A percentile compares a stretch with the other conserved stretches of the same genome.
phyloP scores from a whole-genome alignment of 2,113 vertebrate species.

The Channa argus region DNA sequence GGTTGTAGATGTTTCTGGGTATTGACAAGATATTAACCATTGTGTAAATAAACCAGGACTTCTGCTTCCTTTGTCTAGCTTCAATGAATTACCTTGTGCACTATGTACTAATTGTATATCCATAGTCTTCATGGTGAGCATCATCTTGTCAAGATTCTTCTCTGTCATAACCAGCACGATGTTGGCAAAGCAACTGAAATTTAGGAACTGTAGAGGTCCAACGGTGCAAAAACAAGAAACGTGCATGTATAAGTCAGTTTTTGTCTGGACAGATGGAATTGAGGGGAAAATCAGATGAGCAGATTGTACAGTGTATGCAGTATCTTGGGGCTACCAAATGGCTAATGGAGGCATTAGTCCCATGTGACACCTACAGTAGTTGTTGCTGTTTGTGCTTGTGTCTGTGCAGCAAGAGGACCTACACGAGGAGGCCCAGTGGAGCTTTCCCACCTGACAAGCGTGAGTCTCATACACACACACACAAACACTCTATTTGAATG shows the following conservation, averaged over 20 bases:
- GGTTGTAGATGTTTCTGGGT: not conserved
- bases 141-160: not conserved
- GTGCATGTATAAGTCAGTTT: no score
- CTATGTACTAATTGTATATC: not conserved
- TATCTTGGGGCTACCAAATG: no score
- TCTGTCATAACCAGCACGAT: no score
- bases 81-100: no score
- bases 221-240: no score
- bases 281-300: no score
- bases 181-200: no score
- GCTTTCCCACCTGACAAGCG: constrained; percentile 34
- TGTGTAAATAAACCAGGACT: not conserved
- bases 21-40: not conserved
- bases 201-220: no score
- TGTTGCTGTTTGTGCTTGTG: not conserved
- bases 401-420: constrained; percentile 20
- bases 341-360: no score
- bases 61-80: not conserved
- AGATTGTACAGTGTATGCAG: no score
- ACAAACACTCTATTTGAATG: not conserved
- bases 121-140: not conserved
- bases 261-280: no score
- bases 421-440: constrained; percentile 25
- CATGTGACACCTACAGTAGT: not conserved
- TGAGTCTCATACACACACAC: not conserved